Evolutionary conservation across 2,888 invertebrate genomes (phyloP).

Genomic region (Chirona hameri): DNA sequence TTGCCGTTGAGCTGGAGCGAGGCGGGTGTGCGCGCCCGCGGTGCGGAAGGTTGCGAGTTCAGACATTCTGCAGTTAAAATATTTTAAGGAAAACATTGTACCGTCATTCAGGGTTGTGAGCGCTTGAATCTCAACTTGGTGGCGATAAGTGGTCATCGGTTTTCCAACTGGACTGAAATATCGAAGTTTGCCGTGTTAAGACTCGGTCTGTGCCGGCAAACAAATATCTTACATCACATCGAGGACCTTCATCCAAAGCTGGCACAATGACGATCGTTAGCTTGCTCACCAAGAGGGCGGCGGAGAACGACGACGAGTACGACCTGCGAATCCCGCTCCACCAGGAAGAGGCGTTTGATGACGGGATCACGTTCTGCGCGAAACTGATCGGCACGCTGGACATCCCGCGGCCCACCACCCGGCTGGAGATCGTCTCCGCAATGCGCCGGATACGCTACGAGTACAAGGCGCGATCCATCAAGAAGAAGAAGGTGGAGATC

Average conservation of each 20-base stretch:
- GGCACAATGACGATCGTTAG: background rate
- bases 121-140: no score
- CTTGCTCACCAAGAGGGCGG: slow-evolving; percentile 30
- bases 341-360: slow-evolving; percentile 94
- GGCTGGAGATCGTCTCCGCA: slow-evolving; percentile 97
- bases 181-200: no score
- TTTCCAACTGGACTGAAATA: no score
- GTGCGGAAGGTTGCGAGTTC: no score
- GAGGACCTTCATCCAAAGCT: no score
- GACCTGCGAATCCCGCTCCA: slow-evolving; percentile 94
- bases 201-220: background rate
- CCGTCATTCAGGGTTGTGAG: no score
- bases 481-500: slow-evolving; percentile 94
- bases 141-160: no score
- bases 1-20: no score
- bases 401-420: slow-evolving; percentile 90
- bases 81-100: no score
- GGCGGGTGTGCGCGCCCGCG: no score
- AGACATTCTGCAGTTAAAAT: no score
- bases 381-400: slow-evolving; percentile 99
- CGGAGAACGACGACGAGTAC: slow-evolving; percentile 86
- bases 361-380: slow-evolving; percentile 94
- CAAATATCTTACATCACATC: background rate
- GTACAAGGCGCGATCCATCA: slow-evolving; percentile 95
- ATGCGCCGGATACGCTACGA: slow-evolving; percentile 99